These are phyloP conservation scores for Heterocephalus glaber DNA, from an alignment of 2,113 vertebrate species.

Conservation along the genomic window DNA sequence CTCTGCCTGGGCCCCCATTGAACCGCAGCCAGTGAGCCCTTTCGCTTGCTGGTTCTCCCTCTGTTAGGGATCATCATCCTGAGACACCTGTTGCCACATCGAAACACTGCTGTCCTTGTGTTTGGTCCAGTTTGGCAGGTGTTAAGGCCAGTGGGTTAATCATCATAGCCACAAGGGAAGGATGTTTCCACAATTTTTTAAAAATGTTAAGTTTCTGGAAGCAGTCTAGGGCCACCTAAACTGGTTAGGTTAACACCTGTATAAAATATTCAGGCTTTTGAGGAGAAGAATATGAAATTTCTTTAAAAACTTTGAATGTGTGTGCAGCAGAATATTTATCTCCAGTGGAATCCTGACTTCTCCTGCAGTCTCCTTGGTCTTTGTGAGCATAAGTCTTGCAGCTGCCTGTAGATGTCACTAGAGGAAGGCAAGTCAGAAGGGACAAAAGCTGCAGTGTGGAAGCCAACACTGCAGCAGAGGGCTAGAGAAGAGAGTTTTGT, in stretches of 20 bases:
- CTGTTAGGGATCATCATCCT: rapidly evolving
- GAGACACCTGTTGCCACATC: rapidly evolving
- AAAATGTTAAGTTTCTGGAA: background rate
- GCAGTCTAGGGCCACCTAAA: no score
- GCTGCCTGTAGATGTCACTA: conserved; percentile 80
- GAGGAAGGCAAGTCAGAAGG: conserved; percentile 60
- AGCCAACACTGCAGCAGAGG: rapidly evolving
- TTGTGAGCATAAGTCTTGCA: background rate
- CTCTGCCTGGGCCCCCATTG: no score
- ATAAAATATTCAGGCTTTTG: background rate
- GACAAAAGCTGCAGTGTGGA: rapidly evolving
- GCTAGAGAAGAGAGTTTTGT: background rate
- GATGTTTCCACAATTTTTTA: background rate
- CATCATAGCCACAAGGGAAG: background rate
- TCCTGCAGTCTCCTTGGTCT: background rate
- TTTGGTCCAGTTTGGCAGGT: background rate
- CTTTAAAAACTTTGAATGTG: background rate
- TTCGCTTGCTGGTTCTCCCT: background rate
- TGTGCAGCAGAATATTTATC: background rate
- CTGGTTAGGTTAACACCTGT: background rate
- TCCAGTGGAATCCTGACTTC: background rate
- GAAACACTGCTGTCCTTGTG: background rate
- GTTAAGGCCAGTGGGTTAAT: background rate
- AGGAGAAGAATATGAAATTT: background rate
- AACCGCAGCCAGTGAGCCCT: rapidly evolving